Evolutionary conservation across 2,113 vertebrate genomes (phyloP), one percentile per base, ranked within the genome.

Genomic region (Haemorhous mexicanus): DNA sequence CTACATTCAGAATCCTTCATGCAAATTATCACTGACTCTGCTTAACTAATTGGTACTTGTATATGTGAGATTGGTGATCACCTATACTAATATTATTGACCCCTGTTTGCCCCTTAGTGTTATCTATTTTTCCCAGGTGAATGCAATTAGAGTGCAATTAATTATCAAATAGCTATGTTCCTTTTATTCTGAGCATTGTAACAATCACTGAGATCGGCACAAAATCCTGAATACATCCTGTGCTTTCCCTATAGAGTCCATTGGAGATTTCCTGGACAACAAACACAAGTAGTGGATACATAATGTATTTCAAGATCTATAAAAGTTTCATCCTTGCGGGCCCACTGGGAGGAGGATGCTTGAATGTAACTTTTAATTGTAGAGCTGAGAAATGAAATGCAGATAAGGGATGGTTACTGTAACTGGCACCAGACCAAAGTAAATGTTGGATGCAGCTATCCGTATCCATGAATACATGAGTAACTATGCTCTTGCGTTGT

Each of bases 41-140:
- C 68, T 86, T 93, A 92, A 94, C 83, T 94, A 94, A 95, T 96
- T 95, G 89, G 69, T 89, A 58, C 66, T 92, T 87, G 68, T 90
- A 63, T 85, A 84, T 93, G 89, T 66, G 52, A 83, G 92, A 91
- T 52, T 67, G 83, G 77, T 61, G 73, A 94, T 96, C 88, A 67
- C 49, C 86, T 79, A 55, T 82, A 94, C 81, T 96, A 94, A 95
- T 92, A 87, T 94, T 93, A 77, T 95, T 91, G 89, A 94, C 89
- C 89, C 39, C 50, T 44, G 27, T 87, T 82, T 94, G 69, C 80
- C 77, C 66, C 46, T 70, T 58, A 61, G 53, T 84, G 58, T 73
- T 95, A 87, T 52, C 78, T 94, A 0, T 84, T 86, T 93, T 92
- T 94, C 94, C 80, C 93, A 95, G 70, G 74, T 95, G 85, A 91